Evolutionary conservation across 2,888 invertebrate species (phyloP).

Genomic region (Apodemia mormo): DNA sequence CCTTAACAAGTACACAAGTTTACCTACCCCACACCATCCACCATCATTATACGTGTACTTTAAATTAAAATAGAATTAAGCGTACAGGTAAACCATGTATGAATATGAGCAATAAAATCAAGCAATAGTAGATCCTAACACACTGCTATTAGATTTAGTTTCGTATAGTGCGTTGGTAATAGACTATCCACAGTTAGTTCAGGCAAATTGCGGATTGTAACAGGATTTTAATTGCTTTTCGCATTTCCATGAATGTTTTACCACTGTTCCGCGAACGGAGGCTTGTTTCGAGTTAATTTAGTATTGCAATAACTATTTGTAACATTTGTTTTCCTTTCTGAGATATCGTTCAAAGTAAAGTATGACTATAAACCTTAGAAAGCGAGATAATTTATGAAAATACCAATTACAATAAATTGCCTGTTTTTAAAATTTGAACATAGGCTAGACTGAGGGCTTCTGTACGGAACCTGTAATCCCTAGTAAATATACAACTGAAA

Average conservation of each 20-base stretch:
- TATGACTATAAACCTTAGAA: background rate
- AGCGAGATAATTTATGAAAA: too few relatives aligned
- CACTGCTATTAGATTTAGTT: background rate
- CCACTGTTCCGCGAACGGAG: conserved; percentile 21
- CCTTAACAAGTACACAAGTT: background rate
- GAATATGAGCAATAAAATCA: conserved; percentile 3
- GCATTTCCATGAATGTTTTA: conserved; percentile 29
- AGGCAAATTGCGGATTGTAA: conserved; percentile 32
- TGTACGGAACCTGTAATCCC: too few relatives aligned
- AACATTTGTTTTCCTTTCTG: conserved; percentile 20
- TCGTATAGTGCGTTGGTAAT: conserved; percentile 10
- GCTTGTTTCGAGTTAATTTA: conserved; percentile 20
- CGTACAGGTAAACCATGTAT: conserved; percentile 22
- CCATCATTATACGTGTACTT: conserved; percentile 14
- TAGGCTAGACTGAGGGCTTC: too few relatives aligned
- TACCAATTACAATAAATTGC: too few relatives aligned
- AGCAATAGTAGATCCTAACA: background rate
- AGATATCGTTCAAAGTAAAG: background rate
- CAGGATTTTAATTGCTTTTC: conserved; percentile 35
- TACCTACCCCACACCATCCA: background rate
- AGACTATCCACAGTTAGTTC: conserved; percentile 28
- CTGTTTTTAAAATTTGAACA: too few relatives aligned
- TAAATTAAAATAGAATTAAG: conserved; percentile 21
- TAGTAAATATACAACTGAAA: too few relatives aligned
- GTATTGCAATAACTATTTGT: conserved; percentile 21